Evolutionary conservation across 37 sponge, comb jelly and placozoan species (phyloP).

Genomic region (Oopsacas minuta): DNA sequence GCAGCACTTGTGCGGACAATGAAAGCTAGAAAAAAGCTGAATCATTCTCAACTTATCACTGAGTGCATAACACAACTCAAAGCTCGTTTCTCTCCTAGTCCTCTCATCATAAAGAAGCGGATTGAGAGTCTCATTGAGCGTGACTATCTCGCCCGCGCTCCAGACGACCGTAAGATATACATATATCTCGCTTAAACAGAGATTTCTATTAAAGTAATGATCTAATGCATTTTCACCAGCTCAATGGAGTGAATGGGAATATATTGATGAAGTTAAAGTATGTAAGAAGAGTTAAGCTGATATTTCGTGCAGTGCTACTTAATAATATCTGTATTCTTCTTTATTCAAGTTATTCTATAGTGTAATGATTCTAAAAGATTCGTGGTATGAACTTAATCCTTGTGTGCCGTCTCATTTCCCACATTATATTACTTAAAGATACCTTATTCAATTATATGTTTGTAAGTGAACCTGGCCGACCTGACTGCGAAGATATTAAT

Average conservation of each 20-base stretch:
- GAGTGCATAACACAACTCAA: slow-evolving; percentile 85
- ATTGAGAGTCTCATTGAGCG: slow-evolving; percentile 95
- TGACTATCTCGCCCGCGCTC: slow-evolving; percentile 82
- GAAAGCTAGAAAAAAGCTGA: slow-evolving; percentile 88
- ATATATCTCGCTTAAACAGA: not conserved
- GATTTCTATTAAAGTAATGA: not conserved
- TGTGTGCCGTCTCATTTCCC: too few relatives aligned
- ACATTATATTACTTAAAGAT: too few relatives aligned
- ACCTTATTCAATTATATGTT: too few relatives aligned
- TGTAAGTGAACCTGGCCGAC: too few relatives aligned
- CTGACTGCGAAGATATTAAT: too few relatives aligned
- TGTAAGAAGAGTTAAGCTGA: not conserved
- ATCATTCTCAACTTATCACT: slow-evolving; percentile 62
- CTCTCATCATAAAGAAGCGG: slow-evolving; percentile 87
- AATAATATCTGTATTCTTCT: not conserved
- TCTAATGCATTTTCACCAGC: not conserved
- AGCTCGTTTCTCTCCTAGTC: slow-evolving; percentile 80
- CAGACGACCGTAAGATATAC: slow-evolving; percentile 43
- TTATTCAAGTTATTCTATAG: not conserved
- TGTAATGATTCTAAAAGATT: not conserved
- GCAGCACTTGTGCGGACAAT: slow-evolving; percentile 97
- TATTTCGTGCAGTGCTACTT: not conserved
- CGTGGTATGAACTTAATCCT: too few relatives aligned
- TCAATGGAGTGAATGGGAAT: not conserved
- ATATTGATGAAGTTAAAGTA: not conserved